Evolutionary conservation across 2,888 invertebrate genomes (phyloP), one percentile per base, ranked within the genome.

Genomic region (Ophonus ardosiacus): DNA sequence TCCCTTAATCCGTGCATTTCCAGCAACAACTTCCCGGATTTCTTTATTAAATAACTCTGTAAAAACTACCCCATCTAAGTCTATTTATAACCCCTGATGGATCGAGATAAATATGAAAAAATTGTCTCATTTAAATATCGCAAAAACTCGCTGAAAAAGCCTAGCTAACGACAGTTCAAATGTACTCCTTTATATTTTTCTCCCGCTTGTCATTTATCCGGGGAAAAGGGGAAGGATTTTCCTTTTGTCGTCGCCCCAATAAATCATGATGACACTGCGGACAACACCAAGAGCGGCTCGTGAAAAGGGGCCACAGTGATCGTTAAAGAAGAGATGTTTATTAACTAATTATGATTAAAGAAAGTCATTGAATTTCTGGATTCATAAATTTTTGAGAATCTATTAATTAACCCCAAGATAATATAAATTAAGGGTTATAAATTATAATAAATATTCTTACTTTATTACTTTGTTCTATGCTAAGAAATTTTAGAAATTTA

Each of bases 161-260:
- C 31, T 15, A 40, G 63, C 63, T 81, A 81, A 81, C 81, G 81
- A 81, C 81, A 81, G 81, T 81, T 81, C 81, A 81, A 81, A 61
- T 81, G 81, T 63, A 81, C 61, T 81, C 61, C 63, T 63, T 81
- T 63, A 63, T 40, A 81, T 63, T 61, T 63, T 81, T 63, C 63
- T 81, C 81, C 7, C 6, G n/a, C 63, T 43, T 63, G 63, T 81
- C 81, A 63, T 81, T 81, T 81, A 24, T 15, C 38, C n/a, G 57
- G 61, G 57, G 38, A 40, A 38, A 18, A 17, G 21, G 17, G 24
- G 80, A 8, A 6, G 15, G 15, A 17, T 15, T 59, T 79, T 13
- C 61, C 31, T 43, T 63, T 81, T 59, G 63, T 63, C 81, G 43
- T 10, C 61, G 40, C 81, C 24, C 61, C 63, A 43, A 81, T 81